phyloP scores from a whole-genome alignment of 2,888 invertebrate genomes.

The Erebia ligea region DNA sequence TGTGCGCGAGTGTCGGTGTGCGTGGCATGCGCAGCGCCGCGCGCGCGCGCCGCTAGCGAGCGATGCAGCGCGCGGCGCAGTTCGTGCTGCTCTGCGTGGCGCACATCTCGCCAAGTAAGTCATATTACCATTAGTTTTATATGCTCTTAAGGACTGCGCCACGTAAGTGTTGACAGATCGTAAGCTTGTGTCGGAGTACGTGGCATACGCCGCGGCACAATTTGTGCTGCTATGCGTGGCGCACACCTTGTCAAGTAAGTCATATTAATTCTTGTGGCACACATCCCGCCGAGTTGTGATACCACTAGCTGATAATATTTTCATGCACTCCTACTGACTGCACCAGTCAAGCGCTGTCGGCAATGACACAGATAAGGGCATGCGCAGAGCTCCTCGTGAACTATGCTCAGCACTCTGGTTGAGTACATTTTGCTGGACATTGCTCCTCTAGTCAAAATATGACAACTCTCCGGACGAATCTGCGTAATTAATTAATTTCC shows the following conservation, averaged over 20 bases:
- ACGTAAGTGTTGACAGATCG: not conserved
- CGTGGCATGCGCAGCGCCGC: slow-evolving; percentile 52
- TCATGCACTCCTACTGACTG: not conserved
- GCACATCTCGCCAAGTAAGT: slow-evolving; percentile 55
- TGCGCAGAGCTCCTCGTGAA: not conserved
- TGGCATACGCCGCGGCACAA: too few relatives aligned
- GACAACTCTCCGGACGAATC: too few relatives aligned
- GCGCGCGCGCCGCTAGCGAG: slow-evolving; percentile 64
- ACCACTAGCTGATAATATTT: not conserved
- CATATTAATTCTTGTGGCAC: not conserved
- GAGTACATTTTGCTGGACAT: too few relatives aligned
- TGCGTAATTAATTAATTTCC: too few relatives aligned
- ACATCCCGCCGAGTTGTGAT: not conserved
- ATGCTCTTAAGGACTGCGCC: not conserved
- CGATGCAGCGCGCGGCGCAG: slow-evolving; percentile 63
- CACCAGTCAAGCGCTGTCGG: not conserved
- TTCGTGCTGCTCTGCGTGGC: slow-evolving; percentile 67
- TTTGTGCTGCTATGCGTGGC: too few relatives aligned
- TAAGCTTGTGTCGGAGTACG: not conserved
- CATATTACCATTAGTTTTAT: not conserved
- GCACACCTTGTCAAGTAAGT: too few relatives aligned
- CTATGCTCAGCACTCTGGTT: too few relatives aligned
- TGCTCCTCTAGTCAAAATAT: too few relatives aligned
- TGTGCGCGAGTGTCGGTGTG: slow-evolving; percentile 41
- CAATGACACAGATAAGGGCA: not conserved